Base-by-base conservation (phyloP, 2,888 invertebrate genomes). In the Oxystoma pomonae region DNA sequence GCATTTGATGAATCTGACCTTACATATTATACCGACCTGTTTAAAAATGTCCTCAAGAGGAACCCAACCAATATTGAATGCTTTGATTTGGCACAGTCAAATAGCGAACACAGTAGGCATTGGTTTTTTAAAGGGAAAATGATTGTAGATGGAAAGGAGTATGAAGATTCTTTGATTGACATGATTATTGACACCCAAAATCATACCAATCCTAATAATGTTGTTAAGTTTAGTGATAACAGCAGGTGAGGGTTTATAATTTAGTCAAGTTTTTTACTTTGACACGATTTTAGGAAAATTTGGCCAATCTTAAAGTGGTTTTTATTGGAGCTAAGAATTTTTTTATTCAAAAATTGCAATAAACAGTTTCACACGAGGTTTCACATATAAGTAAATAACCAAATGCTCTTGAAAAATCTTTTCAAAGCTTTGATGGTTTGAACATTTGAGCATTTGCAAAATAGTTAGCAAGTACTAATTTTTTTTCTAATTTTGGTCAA, bases 41-140 rank as follows among this genome's bases (percentile, higher is more conserved):
- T 98, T 81, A 84, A 86, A 65, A 86, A 91, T 67, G 88, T 91
- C 70, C 80, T 96, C 19, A 89, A 91, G 73, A 85, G 97, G 61
- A 94, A 98, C 81, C 98, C 98, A 18, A 98, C 98, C 0, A 96
- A 94, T 76, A 97, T 98, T 0, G 98, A 99, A 78, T 90, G 97
- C 73, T 98, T 98, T 82, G 98, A 98, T 83, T 86, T 98, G 71
- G 98, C 98, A 1, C 98, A 99, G 80, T 96, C 96, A 22, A 98
- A 98, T 78, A 96, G 97, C 79, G 98, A 99, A 78, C 98, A 99
- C 80, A 96, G 96, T 66, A 86, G 98, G 2, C 98, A 99, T 83
- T 98, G 98, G 98, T 98, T 98, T 82, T 98, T 98, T 81, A 94
- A 94, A 83, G 97, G 97, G 0, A 87, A 88, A 75, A 88, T 96